These are phyloP conservation scores for Pseudomyrmex sp. DNA, from an alignment of 1,140 invertebrate genomes.

Conservation along the genomic window DNA sequence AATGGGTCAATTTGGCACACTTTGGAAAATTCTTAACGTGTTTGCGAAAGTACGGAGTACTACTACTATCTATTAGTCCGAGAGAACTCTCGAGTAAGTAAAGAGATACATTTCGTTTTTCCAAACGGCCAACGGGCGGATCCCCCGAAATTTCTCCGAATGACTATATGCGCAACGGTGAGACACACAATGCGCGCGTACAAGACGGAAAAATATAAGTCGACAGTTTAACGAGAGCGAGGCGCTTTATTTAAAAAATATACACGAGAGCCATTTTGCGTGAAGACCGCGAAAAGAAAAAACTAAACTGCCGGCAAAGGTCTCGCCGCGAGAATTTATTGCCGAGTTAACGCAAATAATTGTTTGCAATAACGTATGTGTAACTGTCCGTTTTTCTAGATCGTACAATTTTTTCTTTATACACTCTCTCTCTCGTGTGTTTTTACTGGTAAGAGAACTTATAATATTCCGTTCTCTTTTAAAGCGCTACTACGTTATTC, in stretches of 20 bases:
- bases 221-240: slow-evolving; percentile 41
- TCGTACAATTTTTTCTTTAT: slow-evolving; percentile 1
- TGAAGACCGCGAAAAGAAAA: not conserved
- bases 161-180: slow-evolving; percentile 30
- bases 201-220: slow-evolving; percentile 51
- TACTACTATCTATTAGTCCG: not conserved
- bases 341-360: slow-evolving; percentile 22
- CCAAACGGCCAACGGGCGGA: not conserved
- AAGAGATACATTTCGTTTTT: too few species aligned
- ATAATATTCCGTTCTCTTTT: slow-evolving; percentile 2
- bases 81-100: too few species aligned
- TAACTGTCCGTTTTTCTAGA: not conserved
- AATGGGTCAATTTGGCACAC: slow-evolving; percentile 35
- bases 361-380: slow-evolving; percentile 22
- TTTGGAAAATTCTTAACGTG: slow-evolving; percentile 27
- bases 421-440: not conserved
- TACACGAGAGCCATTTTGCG: slow-evolving; percentile 34
- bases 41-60: not conserved
- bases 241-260: slow-evolving; percentile 56
- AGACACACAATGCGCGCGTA: not conserved
- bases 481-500: not conserved
- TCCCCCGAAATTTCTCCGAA: slow-evolving; percentile 36
- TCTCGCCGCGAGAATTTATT: slow-evolving; percentile 33
- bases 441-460: slow-evolving; percentile 46
- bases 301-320: slow-evolving; percentile 22